These are phyloP conservation scores for Phortica magna DNA, from an alignment of 2,888 invertebrate genomes.

Conservation along the genomic window DNA sequence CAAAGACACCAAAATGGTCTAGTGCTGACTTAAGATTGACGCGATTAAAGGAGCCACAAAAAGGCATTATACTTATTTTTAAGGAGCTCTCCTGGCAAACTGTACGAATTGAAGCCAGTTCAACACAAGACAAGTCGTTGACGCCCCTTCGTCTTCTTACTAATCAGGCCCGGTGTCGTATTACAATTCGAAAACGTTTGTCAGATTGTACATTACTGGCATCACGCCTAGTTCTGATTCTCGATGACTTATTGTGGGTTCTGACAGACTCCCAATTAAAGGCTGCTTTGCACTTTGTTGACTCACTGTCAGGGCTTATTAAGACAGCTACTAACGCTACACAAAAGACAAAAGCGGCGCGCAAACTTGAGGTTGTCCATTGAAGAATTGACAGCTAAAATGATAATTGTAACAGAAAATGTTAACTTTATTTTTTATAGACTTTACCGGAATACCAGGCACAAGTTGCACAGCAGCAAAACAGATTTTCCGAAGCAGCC, in stretches of 20 bases:
- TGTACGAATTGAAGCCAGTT: conserved; percentile 95
- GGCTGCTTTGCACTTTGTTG: conserved; percentile 93
- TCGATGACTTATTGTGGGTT: conserved; percentile 98
- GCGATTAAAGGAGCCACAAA: conserved; percentile 91
- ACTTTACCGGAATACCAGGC: conserved; percentile 87
- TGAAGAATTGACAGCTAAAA: neutral
- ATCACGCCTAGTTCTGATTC: conserved; percentile 92
- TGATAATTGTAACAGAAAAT: conserved; percentile 10
- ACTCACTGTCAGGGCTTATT: conserved; percentile 89
- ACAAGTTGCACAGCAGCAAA: conserved; percentile 81
- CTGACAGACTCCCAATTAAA: conserved; percentile 96
- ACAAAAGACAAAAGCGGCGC: conserved; percentile 88
- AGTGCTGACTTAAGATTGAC: conserved; percentile 92
- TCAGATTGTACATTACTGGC: conserved; percentile 95
- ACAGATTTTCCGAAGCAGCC: conserved; percentile 74
- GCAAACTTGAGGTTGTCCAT: conserved; percentile 85
- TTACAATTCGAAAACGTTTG: conserved; percentile 96
- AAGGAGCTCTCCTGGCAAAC: conserved; percentile 99
- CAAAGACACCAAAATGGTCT: conserved; percentile 94
- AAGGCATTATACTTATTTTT: conserved; percentile 95
- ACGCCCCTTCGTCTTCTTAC: conserved; percentile 95
- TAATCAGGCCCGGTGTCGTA: conserved; percentile 95
- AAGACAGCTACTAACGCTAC: conserved; percentile 88
- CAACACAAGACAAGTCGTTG: conserved; percentile 85
- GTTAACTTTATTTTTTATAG: conserved; percentile 53